Base-by-base conservation (phyloP, 1,140 invertebrate species). In the Chironomus tepperi region DNA sequence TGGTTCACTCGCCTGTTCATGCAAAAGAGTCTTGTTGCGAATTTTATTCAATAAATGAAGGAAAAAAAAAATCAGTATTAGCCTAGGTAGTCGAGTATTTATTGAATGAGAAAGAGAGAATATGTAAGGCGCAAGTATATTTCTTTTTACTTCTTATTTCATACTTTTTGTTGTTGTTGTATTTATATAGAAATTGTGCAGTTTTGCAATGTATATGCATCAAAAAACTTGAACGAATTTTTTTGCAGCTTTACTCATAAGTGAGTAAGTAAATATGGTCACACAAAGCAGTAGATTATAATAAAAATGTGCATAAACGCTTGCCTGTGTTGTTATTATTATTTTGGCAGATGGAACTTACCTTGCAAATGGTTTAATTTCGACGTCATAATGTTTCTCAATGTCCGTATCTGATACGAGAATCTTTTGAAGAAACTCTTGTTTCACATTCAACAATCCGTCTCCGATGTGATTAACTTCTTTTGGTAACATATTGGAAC, bases 301-400 rank as follows among this genome's bases (percentile, higher is more conserved):
- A n/a, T 57, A 6, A 43, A 43, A 43, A 7, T 47, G 43, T 47
- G 43, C 43, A 47, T 10, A 57, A n/a, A 15, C n/a, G 12, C 12
- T 5, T 12, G 12, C 8, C 8, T 47, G 15, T 57, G 12, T 57
- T 57, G 5, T 15, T 15, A 18, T 70, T 18, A 18, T 21, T 19
- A 21, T 7, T 70, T 18, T 16, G 16, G 16, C 19, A 21, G 65
- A 70, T 70, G 65, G 65, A 70, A 70, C 65, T 70, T 70, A 70
- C 65, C 65, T 19, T 19, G 65, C 65, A 19, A 70, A 70, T 19
- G 65, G 65, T 16, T 70, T 70, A 8, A 19, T 16, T 70, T 70
- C 65, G n/a, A 70, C 65, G 18, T 70, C 65, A 70, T 70, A 70
- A 12, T 70, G 65, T 21, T 70, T 15, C 18, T 70, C 65, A 70